Conservation (phyloP, 2,888 invertebrate genomes). For the Agriopis marginaria region DNA sequence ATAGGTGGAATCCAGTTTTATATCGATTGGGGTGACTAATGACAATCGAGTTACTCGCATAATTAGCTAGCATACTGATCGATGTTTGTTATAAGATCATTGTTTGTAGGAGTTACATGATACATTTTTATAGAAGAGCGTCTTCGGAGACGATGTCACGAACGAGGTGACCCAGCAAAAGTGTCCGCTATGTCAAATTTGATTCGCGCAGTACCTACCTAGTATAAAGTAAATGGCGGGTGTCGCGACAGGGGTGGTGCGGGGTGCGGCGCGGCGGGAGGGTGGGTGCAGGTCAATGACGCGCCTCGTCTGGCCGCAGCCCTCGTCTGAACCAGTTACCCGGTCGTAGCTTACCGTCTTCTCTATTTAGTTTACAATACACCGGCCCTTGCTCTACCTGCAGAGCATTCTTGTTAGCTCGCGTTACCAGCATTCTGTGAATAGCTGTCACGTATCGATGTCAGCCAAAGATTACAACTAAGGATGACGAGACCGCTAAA, state of each 20-base stretch:
- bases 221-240: slow-evolving; percentile 79
- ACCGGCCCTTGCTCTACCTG: slow-evolving; percentile 59
- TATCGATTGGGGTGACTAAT: too few species aligned
- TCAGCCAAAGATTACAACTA: not conserved
- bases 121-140: not conserved
- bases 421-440: slow-evolving; percentile 53
- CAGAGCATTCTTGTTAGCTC: slow-evolving; percentile 67
- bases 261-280: slow-evolving; percentile 51
- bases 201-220: slow-evolving; percentile 70
- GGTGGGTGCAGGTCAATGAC: slow-evolving; percentile 79
- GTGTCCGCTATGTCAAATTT: slow-evolving; percentile 71
- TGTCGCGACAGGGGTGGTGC: slow-evolving; percentile 63
- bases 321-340: slow-evolving; percentile 55
- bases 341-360: slow-evolving; percentile 74
- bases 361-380: slow-evolving; percentile 74
- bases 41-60: too few species aligned
- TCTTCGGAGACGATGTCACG: not conserved
- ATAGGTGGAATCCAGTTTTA: too few species aligned
- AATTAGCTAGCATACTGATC: too few species aligned
- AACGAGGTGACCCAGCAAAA: slow-evolving; percentile 34
- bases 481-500: not conserved
- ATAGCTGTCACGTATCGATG: slow-evolving; percentile 27
- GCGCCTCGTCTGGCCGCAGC: slow-evolving; percentile 76
- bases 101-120: too few species aligned
- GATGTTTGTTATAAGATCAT: too few species aligned